Percentiles rank a stretch among this genome's conserved stretches.
Evolutionary conservation across 1,140 invertebrate genomes (phyloP).

Genomic region (Plectrocnemia conspersa): DNA sequence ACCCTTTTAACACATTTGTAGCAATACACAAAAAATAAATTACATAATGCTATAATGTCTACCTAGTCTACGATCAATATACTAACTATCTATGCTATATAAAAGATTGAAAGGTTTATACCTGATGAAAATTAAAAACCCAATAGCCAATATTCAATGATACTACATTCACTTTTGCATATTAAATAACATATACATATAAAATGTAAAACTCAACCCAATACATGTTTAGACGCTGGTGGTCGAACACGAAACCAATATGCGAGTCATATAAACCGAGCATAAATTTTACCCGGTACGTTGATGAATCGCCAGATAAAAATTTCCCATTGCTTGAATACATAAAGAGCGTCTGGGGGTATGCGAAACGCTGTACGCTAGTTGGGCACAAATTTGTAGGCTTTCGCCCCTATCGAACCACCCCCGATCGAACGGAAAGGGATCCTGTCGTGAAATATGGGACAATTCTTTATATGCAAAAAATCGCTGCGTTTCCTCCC

Average conservation of each 20-base stretch:
- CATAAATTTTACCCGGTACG: constrained; percentile 23
- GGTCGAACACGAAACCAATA: constrained; percentile 21
- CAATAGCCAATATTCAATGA: no score
- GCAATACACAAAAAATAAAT: no score
- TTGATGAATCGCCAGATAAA: constrained; percentile 34
- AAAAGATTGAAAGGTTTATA: no score
- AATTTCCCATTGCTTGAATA: constrained; percentile 27
- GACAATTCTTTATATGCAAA: constrained; percentile 23
- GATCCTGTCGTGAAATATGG: constrained; percentile 26
- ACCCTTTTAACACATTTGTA: no score
- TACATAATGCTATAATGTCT: no score
- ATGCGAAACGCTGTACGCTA: constrained; percentile 10
- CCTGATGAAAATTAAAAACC: no score
- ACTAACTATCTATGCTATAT: no score
- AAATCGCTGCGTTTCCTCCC: constrained; percentile 21
- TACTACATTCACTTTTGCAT: no score
- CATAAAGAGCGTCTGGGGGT: constrained; percentile 19
- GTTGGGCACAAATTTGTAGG: constrained; percentile 8
- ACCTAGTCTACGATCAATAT: no score
- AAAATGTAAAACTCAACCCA: no score
- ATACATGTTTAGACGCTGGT: neutral
- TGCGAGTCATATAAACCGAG: constrained; percentile 18
- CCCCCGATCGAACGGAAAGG: constrained; percentile 11
- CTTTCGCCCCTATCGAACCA: constrained; percentile 5
- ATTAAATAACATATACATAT: no score